These are phyloP conservation scores for Ochropleura leucogaster DNA, from an alignment of 2,888 invertebrate genomes.

Conservation along the genomic window DNA sequence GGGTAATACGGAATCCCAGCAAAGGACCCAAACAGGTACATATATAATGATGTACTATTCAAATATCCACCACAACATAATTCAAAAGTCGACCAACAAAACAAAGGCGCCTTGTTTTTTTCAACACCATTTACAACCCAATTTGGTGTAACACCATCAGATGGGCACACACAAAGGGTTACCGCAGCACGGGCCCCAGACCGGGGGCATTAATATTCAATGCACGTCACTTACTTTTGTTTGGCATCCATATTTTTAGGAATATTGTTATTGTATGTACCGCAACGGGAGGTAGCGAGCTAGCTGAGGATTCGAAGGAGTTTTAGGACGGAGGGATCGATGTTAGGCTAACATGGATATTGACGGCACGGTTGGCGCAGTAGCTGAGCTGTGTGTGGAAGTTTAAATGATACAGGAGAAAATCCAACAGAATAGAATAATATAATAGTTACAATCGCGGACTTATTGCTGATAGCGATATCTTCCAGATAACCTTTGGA, in stretches of 20 bases:
- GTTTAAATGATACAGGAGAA: no score
- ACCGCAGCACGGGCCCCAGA: conserved; percentile 34
- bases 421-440: no score
- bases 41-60: not conserved
- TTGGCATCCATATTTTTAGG: conserved; percentile 33
- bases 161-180: conserved; percentile 47
- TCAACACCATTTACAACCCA: conserved; percentile 37
- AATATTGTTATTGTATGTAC: conserved; percentile 36
- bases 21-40: not conserved
- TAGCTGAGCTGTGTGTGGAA: no score
- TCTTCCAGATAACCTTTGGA: no score
- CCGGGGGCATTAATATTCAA: conserved; percentile 53
- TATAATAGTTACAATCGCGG: no score
- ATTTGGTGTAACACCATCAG: conserved; percentile 49
- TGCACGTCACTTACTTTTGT: conserved; percentile 53
- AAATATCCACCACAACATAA: conserved; percentile 15
- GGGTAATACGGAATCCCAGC: not conserved
- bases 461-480: no score
- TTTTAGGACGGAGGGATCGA: not conserved
- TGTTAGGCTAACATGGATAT: not conserved
- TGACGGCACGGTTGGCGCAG: no score
- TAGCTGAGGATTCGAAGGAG: not conserved
- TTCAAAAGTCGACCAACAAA: conserved; percentile 27
- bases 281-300: not conserved
- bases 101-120: conserved; percentile 43